phyloP scores from a whole-genome alignment of 2,797 vertebrate genomes.

The Pelodytes ibericus region DNA sequence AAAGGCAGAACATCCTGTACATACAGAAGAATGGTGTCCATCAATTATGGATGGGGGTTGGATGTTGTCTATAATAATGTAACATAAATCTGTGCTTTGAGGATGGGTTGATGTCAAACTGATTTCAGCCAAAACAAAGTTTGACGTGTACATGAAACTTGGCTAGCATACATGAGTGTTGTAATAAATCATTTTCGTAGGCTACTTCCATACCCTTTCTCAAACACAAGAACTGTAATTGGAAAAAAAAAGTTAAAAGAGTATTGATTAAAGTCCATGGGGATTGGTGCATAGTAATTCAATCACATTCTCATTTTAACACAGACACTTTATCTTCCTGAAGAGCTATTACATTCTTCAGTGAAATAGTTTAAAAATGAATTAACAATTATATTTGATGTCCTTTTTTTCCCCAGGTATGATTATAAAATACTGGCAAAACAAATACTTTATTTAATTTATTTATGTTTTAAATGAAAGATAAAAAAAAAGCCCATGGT shows the following conservation, averaged over 20 bases:
- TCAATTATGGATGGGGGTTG: conserved; percentile 56
- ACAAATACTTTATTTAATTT: neutral
- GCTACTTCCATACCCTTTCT: conserved; percentile 46
- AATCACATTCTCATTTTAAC: conserved; percentile 27
- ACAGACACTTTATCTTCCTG: conserved; percentile 25
- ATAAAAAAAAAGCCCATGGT: too few relatives aligned
- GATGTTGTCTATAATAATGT: conserved; percentile 53
- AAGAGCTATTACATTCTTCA: conserved; percentile 14
- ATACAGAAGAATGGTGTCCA: conserved; percentile 56
- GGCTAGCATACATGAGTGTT: conserved; percentile 54
- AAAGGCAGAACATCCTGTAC: conserved; percentile 38
- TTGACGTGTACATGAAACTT: conserved; percentile 61
- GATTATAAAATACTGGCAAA: conserved; percentile 8
- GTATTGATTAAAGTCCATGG: conserved; percentile 33
- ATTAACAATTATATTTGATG: conserved; percentile 5
- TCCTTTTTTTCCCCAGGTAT: neutral
- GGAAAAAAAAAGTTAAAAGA: conserved; percentile 51
- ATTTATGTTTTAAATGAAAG: neutral
- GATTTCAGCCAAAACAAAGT: conserved; percentile 63
- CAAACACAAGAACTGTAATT: conserved; percentile 53
- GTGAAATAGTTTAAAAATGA: conserved; percentile 1
- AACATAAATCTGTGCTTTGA: conserved; percentile 55
- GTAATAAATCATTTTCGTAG: conserved; percentile 58
- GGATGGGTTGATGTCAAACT: conserved; percentile 60
- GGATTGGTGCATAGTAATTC: conserved; percentile 9